These are phyloP conservation scores for Eilema sororculum DNA, from an alignment of 2,888 invertebrate genomes.

Conservation along the genomic window DNA sequence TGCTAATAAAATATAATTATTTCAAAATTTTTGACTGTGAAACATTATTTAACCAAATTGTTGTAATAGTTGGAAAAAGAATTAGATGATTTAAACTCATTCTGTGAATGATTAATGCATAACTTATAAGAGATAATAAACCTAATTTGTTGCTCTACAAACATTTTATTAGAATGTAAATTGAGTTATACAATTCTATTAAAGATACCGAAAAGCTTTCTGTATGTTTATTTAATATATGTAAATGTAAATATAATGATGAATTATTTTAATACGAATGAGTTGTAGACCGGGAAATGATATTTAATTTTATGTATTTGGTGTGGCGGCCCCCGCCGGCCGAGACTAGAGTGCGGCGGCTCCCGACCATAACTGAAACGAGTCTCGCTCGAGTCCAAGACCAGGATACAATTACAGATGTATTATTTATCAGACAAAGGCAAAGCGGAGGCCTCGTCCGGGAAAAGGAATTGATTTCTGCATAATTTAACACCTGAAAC, in stretches of 20 bases:
- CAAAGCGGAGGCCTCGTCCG: conserved; percentile 69
- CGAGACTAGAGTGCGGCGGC: not conserved
- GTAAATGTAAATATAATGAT: conserved; percentile 13
- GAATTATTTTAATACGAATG: conserved; percentile 18
- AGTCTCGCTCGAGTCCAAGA: conserved; percentile 54
- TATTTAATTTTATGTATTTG: conserved; percentile 12
- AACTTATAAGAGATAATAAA: not conserved
- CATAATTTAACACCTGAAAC: conserved; percentile 85
- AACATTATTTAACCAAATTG: not conserved
- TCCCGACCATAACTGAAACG: conserved; percentile 20
- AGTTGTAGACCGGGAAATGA: conserved; percentile 5
- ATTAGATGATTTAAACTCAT: not conserved
- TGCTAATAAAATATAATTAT: no score
- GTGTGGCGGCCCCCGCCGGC: not conserved
- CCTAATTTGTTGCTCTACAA: not conserved
- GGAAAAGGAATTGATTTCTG: conserved; percentile 86
- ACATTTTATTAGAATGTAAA: not conserved
- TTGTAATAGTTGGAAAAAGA: not conserved
- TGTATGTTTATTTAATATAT: not conserved
- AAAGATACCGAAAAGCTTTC: not conserved
- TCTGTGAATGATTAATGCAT: not conserved
- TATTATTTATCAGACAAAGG: conserved; percentile 79
- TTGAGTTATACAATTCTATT: not conserved
- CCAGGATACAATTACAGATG: conserved; percentile 81
- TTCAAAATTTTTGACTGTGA: not conserved